Base-by-base conservation (phyloP, 1,140 invertebrate genomes). In the Sinella curviseta region DNA sequence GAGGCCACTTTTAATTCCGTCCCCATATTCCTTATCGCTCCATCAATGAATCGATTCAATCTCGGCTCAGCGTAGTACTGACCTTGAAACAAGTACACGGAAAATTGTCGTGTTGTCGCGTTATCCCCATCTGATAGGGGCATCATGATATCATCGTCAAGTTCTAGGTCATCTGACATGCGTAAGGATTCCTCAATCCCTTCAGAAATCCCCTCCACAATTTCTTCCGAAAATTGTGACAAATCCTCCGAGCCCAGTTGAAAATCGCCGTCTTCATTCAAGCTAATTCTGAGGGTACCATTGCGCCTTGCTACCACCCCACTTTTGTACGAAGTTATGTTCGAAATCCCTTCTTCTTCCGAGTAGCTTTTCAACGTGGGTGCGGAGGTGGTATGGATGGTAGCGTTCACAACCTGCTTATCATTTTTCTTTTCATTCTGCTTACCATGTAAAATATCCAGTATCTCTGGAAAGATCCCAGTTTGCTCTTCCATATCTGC, bases 71-170 rank as follows among this genome's bases (percentile, higher is more conserved):
- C 70, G 8, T 81, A 20, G 76, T 84, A 84, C 54, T 82, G 81
- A 24, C 83, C 83, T 79, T 84, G 83, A 39, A 83, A 84, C 36
- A 84, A 31, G 78, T 84, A 83, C 30, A 83, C 75, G 1, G 80
- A 16, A n/a, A 83, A 73, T 54, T 81, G 80, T 3, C 82, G 60
- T 24, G 28, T 81, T 73, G 48, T 2, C 12, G 30, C 14, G 24
- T 75, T 48, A n/a, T 73, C 20, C 8, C 60, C 28, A 8, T 73
- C 33, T 4, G 17, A 8, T 12, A 28, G 8, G 24, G 54, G 33
- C 65, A n/a, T 1, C 1, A 30, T 14, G 36, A 28, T n/a, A 33
- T 24, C n/a, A 12, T 14, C 0, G 31, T 60, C 0, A 24, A 12
- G 0, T 65, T 33, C 1, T 75, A 54, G 0, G 74, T 65, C 39